Base-by-base conservation (phyloP, 2,888 invertebrate genomes). In the Agriotes lineatus region DNA sequence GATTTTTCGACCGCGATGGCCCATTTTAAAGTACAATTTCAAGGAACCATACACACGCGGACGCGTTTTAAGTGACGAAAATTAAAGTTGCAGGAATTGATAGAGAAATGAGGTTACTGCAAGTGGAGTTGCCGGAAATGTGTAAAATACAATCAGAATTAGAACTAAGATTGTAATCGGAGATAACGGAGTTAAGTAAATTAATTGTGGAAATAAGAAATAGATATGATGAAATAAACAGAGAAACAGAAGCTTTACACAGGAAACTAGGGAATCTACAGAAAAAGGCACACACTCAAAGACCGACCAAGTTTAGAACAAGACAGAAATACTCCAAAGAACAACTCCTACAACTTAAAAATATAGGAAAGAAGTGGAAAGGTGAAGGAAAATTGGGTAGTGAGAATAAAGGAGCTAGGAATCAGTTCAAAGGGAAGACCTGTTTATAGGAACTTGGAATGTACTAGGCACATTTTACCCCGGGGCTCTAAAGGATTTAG, bases 391-490 rank as follows among this genome's bases (percentile, higher is more conserved):
- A 37, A 37, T 2, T 37, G 37, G 37, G 37, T 37, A 37, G n/a
- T n/a, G 10, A 37, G 37, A 37, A 37, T 37, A 37, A 37, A 37
- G 37, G 37, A 37, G n/a, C 37, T 37, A 37, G 37, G 37, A 37
- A 37, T 37, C n/a, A 37, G 37, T 37, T 6, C 37, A n/a, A 37
- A 37, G 37, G 37, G 37, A 37, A 37, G 37, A 37, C 37, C n/a
- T 37, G 37, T 9, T 37, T 9, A n/a, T 37, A n/a, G 37, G 37
- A 37, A 37, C 25, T 5, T 25, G 25, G 25, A 25, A 25, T 25
- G 25, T 25, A 7, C 25, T 3, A 25, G 25, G 25, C 25, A 25
- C 25, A 25, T 25, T 25, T 25, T 25, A 25, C 25, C 25, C 4
- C 25, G 7, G 25, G 25, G 37, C 10, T n/a, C n/a, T 37, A 37